phyloP scores from a whole-genome alignment of 2,888 invertebrate species.

The Prenolepis imparis region DNA sequence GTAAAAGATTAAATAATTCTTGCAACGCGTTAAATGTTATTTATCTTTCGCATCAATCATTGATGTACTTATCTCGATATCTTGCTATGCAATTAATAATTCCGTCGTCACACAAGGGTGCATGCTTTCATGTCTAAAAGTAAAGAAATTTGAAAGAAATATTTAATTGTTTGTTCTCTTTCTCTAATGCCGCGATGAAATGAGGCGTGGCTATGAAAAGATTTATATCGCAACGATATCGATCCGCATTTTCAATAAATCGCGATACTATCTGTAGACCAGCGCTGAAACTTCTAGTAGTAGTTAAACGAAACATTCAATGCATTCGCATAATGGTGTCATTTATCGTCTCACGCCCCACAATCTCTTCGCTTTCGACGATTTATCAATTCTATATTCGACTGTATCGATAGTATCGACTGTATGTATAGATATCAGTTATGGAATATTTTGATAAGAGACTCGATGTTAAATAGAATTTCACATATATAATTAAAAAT shows the following conservation, averaged over 20 bases:
- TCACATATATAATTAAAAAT: slow-evolving; percentile 11
- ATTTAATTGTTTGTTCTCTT: slow-evolving; percentile 5
- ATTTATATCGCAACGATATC: slow-evolving; percentile 24
- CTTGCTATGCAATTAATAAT: not conserved
- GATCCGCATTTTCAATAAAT: slow-evolving; percentile 40
- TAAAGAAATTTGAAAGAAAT: not conserved
- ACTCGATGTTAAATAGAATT: not conserved
- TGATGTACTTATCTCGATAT: not conserved
- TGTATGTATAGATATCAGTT: not conserved
- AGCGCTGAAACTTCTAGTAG: slow-evolving; percentile 16
- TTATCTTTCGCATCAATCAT: not conserved
- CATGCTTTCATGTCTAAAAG: not conserved
- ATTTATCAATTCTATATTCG: slow-evolving; percentile 35
- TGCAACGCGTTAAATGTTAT: not conserved
- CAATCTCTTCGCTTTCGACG: slow-evolving; percentile 22
- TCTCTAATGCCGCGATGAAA: slow-evolving; percentile 2
- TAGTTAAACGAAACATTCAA: slow-evolving; percentile 32
- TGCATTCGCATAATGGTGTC: slow-evolving; percentile 26
- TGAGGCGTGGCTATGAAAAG: slow-evolving; percentile 18
- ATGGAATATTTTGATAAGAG: not conserved
- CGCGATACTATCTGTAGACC: slow-evolving; percentile 19
- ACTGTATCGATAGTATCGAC: not conserved
- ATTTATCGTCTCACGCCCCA: slow-evolving; percentile 37
- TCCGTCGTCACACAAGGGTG: not conserved
- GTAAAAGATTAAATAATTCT: not conserved